phyloP scores from a whole-genome alignment of 2,113 vertebrate species.

The Mormyrus iriodes region DNA sequence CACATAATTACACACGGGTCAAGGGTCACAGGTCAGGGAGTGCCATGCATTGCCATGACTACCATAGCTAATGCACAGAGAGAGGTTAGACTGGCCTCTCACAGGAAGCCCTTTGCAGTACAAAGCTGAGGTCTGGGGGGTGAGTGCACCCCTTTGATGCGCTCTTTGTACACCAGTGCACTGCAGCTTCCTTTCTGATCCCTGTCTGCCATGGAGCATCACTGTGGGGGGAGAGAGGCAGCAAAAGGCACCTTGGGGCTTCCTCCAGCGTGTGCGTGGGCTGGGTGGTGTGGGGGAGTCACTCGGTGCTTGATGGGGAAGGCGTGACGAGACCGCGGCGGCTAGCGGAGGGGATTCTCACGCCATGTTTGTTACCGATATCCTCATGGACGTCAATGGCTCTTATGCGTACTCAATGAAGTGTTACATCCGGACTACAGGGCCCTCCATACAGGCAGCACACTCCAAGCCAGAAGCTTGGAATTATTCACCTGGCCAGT shows the following conservation, averaged over 20 bases:
- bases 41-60: background rate
- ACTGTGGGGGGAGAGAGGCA: background rate
- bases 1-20: slow-evolving; percentile 30
- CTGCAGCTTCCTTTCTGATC: background rate
- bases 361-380: background rate
- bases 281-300: background rate
- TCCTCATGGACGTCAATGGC: background rate
- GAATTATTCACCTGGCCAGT: background rate
- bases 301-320: background rate
- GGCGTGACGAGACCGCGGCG: background rate
- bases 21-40: background rate
- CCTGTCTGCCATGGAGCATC: background rate
- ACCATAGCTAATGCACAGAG: background rate
- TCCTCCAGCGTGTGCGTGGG: background rate
- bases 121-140: background rate
- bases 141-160: background rate
- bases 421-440: background rate
- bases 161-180: background rate
- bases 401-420: background rate
- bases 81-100: background rate
- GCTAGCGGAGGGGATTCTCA: background rate
- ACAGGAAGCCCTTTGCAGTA: background rate
- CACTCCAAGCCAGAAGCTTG: background rate
- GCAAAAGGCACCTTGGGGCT: background rate
- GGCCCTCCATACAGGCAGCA: background rate